Percentiles rank a stretch among this genome's conserved stretches.
phyloP scores from a whole-genome alignment of 2,113 vertebrate genomes.

The Dasyurus viverrinus region DNA sequence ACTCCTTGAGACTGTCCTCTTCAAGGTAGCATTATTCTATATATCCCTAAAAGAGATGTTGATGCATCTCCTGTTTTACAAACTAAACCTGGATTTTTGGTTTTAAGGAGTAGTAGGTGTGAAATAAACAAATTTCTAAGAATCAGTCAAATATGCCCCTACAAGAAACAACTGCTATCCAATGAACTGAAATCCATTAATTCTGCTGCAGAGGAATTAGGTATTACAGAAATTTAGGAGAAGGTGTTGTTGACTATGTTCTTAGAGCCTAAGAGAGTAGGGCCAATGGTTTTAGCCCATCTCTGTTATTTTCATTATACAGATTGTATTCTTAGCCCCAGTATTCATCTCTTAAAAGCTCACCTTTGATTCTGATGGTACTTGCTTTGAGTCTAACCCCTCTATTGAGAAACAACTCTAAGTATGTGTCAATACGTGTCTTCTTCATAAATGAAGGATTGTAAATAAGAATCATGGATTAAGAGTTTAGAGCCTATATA shows the following conservation, averaged over 20 bases:
- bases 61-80: accelerated
- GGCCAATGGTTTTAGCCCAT: accelerated
- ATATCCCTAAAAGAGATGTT: accelerated
- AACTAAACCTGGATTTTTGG: accelerated
- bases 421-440: background rate
- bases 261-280: accelerated
- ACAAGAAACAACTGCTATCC: background rate
- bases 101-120: accelerated
- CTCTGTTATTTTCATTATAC: background rate
- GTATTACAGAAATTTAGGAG: background rate
- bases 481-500: background rate
- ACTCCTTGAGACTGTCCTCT: accelerated
- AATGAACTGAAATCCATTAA: background rate
- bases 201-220: accelerated
- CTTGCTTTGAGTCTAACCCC: background rate
- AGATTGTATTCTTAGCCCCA: background rate
- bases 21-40: background rate
- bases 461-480: background rate
- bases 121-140: accelerated
- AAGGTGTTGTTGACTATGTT: accelerated
- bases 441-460: background rate
- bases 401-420: background rate
- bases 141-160: accelerated
- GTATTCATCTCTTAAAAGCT: accelerated
- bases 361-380: background rate